A percentile compares a stretch with the other conserved stretches of the same genome.
Evolutionary conservation across 2,888 invertebrate species (phyloP).

Genomic region (Abrostola triplasia): DNA sequence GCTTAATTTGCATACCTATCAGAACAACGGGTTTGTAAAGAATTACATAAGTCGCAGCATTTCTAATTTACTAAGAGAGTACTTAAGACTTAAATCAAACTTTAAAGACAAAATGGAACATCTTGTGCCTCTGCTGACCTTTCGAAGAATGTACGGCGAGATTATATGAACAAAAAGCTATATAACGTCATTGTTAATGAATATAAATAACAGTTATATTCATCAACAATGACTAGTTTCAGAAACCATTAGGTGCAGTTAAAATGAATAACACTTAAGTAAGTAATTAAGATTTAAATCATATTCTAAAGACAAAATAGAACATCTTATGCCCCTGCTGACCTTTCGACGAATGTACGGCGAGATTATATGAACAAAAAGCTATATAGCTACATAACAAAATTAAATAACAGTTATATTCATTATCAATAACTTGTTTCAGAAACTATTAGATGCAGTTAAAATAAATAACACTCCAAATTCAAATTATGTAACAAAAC

Average conservation of each 20-base stretch:
- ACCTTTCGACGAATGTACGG: too few relatives aligned
- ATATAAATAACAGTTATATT: neutral
- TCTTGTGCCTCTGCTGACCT: too few relatives aligned
- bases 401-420: neutral
- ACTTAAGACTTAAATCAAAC: too few relatives aligned
- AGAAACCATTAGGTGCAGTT: neutral
- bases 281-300: too few relatives aligned
- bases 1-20: neutral
- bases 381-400: neutral
- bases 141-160: too few relatives aligned
- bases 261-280: neutral
- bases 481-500: slow-evolving; percentile 12
- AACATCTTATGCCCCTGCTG: too few relatives aligned
- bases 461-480: neutral
- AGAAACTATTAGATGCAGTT: neutral
- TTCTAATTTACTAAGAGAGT: too few relatives aligned
- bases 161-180: too few relatives aligned
- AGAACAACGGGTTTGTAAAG: neutral
- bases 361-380: too few relatives aligned
- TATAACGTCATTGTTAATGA: neutral
- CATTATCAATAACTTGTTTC: neutral
- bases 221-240: neutral
- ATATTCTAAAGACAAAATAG: too few relatives aligned
- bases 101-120: too few relatives aligned
- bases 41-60: neutral